These are phyloP conservation scores for Platalea minor DNA, from an alignment of 2,797 vertebrate genomes.

Conservation along the genomic window DNA sequence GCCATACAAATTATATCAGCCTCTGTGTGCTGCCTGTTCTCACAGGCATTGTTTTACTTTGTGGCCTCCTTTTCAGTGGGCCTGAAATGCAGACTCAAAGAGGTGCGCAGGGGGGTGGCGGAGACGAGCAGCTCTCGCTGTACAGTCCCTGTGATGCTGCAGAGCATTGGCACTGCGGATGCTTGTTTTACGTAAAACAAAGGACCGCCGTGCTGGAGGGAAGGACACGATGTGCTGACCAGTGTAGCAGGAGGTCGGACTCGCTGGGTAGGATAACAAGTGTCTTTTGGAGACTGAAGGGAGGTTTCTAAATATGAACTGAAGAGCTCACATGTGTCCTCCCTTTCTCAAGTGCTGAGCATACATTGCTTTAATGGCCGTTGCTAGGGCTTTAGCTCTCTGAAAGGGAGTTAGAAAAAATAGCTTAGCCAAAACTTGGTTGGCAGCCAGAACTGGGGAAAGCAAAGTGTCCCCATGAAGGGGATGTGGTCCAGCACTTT, in stretches of 20 bases:
- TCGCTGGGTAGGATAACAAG: neutral
- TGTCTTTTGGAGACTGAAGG: neutral
- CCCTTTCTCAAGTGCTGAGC: neutral
- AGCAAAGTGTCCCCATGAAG: neutral
- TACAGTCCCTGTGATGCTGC: neutral
- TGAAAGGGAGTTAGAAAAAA: neutral
- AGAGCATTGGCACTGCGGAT: neutral
- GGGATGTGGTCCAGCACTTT: neutral
- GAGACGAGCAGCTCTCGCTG: neutral
- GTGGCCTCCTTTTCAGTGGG: neutral
- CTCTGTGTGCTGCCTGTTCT: neutral
- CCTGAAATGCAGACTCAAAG: neutral
- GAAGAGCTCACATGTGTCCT: neutral
- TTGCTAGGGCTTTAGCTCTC: neutral
- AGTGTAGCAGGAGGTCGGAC: neutral
- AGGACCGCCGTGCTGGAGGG: rapidly evolving
- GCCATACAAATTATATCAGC: neutral
- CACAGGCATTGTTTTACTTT: neutral
- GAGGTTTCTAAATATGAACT: neutral
- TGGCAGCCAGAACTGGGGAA: neutral
- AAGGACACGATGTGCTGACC: neutral
- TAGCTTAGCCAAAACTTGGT: neutral
- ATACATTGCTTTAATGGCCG: neutral
- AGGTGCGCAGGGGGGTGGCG: neutral
- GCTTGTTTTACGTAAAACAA: neutral